Evolutionary conservation across 2,888 invertebrate species (phyloP), one percentile per base, ranked within the genome.

Genomic region (Latrodectus elegans): DNA sequence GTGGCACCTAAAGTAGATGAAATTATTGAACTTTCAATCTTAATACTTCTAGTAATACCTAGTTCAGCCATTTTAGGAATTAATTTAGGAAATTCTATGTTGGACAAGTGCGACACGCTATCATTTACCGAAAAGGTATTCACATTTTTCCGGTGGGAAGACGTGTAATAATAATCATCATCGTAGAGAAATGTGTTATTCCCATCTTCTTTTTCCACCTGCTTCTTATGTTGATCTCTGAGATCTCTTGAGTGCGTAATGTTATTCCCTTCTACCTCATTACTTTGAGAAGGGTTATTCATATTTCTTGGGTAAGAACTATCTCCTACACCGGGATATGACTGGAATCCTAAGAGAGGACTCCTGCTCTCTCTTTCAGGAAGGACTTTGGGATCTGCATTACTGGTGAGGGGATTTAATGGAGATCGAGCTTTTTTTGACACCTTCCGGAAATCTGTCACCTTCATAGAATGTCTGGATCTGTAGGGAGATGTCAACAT

Each of bases 81-180:
- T 64, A 73, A 80, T 75, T 85, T 70, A 14, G 55, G n/a, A 71
- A 52, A 51, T 15, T 84, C 71, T 22, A 17, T 38, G 49, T 11
- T 72, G 53, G 26, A 71, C 52, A 64, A 84, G 77, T 49, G 71
- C 17, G 71, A 51, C 60, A 12, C 38, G 15, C 76, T 72, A 71
- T 77, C 71, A 65, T 84, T 84, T 72, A 52, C 12, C 26, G 65
- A 71, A 17, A 55, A 60, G 1, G 60, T n/a, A 65, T 60, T 74
- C 64, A 14, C 60, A 17, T 52, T 67, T 72, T 72, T 15, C 77
- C 77, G 26, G n/a, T n/a, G 52, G 60, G 67, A n/a, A 11, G 81
- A n/a, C n/a, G 14, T 67, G 70, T 85, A 70, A 85, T 75, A 70
- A 73, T 68, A 67, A 84, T 84, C 78, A 73, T 78, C 72, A 68